A percentile compares a stretch with the other conserved stretches of the same genome.
These are phyloP conservation scores for Pluvianellus socialis DNA, from an alignment of 2,113 vertebrate species.

Conservation along the genomic window DNA sequence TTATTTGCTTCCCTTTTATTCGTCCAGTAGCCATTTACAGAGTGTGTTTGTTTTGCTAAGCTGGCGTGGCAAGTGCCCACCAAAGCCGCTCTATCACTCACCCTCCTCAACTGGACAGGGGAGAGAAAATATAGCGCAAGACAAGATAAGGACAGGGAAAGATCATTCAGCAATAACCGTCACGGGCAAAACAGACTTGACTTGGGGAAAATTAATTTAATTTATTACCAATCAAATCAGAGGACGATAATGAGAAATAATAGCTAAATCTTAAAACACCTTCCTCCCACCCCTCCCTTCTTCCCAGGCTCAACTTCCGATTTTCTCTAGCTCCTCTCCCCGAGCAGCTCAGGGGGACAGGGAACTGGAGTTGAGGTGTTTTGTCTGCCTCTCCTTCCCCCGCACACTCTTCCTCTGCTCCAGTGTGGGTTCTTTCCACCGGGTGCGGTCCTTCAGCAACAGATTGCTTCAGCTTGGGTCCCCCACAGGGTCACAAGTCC, in stretches of 20 bases:
- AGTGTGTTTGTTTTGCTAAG: neutral
- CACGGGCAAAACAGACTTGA: neutral
- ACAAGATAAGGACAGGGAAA: neutral
- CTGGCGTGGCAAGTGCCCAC: neutral
- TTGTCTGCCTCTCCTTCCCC: neutral
- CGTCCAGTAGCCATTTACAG: neutral
- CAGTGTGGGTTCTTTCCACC: neutral
- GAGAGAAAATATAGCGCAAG: neutral
- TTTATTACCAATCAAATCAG: neutral
- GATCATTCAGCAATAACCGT: neutral
- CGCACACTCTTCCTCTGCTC: neutral
- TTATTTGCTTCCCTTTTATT: neutral
- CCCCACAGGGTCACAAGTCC: neutral
- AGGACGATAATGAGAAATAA: neutral
- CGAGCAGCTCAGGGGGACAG: fast-evolving
- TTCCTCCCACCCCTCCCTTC: neutral
- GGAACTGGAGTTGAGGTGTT: neutral
- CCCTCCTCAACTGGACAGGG: neutral
- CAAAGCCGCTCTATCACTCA: neutral
- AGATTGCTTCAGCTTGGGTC: neutral
- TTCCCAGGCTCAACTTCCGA: fast-evolving
- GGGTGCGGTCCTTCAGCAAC: neutral
- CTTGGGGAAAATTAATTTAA: neutral
- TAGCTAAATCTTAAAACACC: neutral
- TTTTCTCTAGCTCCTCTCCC: neutral